Conservation (phyloP, 2,888 invertebrate genomes). For the Desoria tigrina region DNA sequence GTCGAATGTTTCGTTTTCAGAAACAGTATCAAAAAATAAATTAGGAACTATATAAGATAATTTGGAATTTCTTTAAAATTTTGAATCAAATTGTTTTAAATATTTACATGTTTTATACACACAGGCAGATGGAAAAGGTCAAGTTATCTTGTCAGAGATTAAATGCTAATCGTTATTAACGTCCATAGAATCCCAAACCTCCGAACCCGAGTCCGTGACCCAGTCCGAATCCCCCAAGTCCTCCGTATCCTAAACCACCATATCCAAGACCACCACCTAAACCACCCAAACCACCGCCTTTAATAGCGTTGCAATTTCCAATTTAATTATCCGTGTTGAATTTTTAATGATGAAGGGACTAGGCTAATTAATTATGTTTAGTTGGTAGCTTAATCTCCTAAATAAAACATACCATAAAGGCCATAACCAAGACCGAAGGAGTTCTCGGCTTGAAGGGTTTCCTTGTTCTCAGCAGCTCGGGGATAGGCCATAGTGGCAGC, state of each 20-base stretch:
- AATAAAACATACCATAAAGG: background rate
- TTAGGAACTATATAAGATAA: no score
- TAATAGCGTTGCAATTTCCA: background rate
- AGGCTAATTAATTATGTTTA: background rate
- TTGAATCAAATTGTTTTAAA: no score
- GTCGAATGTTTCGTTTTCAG: no score
- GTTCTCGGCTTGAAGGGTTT: slow-evolving; percentile 45
- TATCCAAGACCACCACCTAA: slow-evolving; percentile 34
- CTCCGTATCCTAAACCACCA: slow-evolving; percentile 13
- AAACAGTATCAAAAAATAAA: no score
- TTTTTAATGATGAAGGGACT: slow-evolving; percentile 1
- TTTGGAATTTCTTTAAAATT: no score
- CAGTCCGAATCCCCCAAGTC: slow-evolving; percentile 29
- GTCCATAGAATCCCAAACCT: slow-evolving; percentile 3
- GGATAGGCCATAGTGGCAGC: slow-evolving; percentile 42
- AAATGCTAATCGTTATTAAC: no score
- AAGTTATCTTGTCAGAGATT: no score
- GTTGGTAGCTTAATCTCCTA: background rate
- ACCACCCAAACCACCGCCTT: slow-evolving; percentile 30
- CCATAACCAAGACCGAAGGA: slow-evolving; percentile 35
- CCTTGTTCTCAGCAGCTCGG: slow-evolving; percentile 41
- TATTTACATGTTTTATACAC: background rate
- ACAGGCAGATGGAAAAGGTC: background rate
- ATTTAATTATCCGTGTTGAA: background rate
- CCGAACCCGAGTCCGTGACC: slow-evolving; percentile 16